Conservation (phyloP, 2,113 vertebrate species). For the Podiceps cristatus region DNA sequence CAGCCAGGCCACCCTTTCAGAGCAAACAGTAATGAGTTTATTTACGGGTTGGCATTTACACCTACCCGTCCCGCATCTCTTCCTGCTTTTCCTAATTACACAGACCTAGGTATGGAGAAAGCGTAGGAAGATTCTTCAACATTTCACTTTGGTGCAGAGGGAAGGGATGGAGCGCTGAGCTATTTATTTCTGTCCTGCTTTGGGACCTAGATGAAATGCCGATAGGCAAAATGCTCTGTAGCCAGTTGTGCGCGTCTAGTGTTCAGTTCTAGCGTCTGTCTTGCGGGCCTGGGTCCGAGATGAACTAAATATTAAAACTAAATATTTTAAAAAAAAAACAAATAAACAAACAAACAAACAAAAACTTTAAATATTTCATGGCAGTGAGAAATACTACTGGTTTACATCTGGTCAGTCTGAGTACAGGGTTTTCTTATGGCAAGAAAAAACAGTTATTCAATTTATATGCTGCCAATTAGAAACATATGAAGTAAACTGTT, state of each 20-base stretch:
- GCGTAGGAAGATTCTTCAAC: fast-evolving
- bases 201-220: neutral
- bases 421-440: neutral
- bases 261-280: neutral
- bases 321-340: neutral
- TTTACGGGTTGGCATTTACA: neutral
- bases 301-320: neutral
- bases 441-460: neutral
- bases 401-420: neutral
- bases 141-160: neutral
- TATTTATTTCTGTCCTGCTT: neutral
- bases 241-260: neutral
- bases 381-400: neutral
- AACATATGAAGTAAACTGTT: neutral
- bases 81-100: neutral
- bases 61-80: fast-evolving
- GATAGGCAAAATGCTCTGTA: neutral
- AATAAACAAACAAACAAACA: too few relatives aligned
- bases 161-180: neutral
- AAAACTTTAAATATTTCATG: neutral
- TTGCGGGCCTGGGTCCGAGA: neutral
- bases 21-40: neutral
- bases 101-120: fast-evolving
- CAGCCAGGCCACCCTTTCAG: neutral
- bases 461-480: neutral